Evolutionary conservation across 2,797 vertebrate species (phyloP).

Genomic region (Gymnoscopelus microlampas): DNA sequence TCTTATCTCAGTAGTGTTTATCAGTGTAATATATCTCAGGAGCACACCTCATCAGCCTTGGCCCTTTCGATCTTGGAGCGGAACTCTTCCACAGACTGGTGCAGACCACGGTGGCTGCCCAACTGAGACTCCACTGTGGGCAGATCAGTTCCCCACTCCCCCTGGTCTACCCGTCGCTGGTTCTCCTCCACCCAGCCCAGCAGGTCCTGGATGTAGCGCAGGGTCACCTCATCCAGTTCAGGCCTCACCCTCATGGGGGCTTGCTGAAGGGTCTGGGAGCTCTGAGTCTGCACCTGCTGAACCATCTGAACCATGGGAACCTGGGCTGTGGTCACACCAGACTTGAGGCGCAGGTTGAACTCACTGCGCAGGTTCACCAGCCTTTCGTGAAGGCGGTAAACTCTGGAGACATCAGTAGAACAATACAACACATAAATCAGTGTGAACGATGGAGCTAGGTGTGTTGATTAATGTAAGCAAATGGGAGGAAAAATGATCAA

Average conservation of each 20-base stretch:
- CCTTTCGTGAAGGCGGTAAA: constrained; percentile 93
- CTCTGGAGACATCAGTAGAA: constrained; percentile 65
- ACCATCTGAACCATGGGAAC: constrained; percentile 67
- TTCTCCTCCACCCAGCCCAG: constrained; percentile 95
- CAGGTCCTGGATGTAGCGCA: constrained; percentile 91
- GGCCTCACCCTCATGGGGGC: constrained; percentile 67
- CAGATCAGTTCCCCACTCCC: constrained; percentile 91
- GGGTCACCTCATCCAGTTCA: constrained; percentile 87
- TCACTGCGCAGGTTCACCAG: constrained; percentile 94
- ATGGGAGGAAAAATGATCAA: background rate
- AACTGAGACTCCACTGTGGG: constrained; percentile 91
- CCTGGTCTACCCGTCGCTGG: constrained; percentile 83
- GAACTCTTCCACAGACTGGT: constrained; percentile 93
- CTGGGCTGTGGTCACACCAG: constrained; percentile 76
- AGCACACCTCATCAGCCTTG: constrained; percentile 85
- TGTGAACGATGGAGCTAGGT: background rate
- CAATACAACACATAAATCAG: background rate
- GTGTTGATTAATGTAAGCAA: background rate
- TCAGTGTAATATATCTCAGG: background rate
- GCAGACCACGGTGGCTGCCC: constrained; percentile 90
- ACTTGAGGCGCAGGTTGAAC: constrained; percentile 92
- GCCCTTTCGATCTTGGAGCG: constrained; percentile 91
- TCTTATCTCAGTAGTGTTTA: background rate
- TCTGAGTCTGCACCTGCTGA: constrained; percentile 12
- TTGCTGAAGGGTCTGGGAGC: constrained; percentile 67